These are phyloP conservation scores for Siniperca scherzeri DNA, from an alignment of 2,797 vertebrate genomes.

Conservation along the genomic window DNA sequence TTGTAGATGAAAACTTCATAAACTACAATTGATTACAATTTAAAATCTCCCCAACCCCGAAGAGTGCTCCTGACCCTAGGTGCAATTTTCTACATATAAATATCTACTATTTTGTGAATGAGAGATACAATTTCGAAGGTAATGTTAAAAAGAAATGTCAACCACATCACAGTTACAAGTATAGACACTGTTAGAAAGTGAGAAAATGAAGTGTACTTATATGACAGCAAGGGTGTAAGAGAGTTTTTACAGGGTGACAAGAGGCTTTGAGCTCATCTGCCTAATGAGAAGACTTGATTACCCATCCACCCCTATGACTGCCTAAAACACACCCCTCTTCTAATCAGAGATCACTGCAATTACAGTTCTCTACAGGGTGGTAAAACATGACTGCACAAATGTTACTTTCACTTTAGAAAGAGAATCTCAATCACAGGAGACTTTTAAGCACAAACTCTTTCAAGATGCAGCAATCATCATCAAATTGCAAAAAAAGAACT, in stretches of 20 bases:
- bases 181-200: background rate
- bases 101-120: background rate
- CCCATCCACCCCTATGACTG: conserved; percentile 20
- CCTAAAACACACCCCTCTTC: conserved; percentile 18
- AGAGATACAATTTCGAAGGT: background rate
- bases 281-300: conserved; percentile 62
- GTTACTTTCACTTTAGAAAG: conserved; percentile 32
- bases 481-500: background rate
- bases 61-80: background rate
- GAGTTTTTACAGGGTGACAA: conserved; percentile 30
- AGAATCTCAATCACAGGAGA: conserved; percentile 16
- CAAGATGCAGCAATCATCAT: background rate
- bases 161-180: background rate
- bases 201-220: conserved; percentile 22
- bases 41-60: too few relatives aligned
- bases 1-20: background rate
- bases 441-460: background rate
- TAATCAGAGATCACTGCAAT: conserved; percentile 65
- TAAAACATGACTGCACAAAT: conserved; percentile 29
- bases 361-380: conserved; percentile 32
- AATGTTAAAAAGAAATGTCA: background rate
- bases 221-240: conserved; percentile 18
- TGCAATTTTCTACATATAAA: background rate
- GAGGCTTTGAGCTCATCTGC: conserved; percentile 45
- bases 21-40: background rate